phyloP scores from a whole-genome alignment of 1,140 invertebrate genomes.

The Nasonia giraulti region DNA sequence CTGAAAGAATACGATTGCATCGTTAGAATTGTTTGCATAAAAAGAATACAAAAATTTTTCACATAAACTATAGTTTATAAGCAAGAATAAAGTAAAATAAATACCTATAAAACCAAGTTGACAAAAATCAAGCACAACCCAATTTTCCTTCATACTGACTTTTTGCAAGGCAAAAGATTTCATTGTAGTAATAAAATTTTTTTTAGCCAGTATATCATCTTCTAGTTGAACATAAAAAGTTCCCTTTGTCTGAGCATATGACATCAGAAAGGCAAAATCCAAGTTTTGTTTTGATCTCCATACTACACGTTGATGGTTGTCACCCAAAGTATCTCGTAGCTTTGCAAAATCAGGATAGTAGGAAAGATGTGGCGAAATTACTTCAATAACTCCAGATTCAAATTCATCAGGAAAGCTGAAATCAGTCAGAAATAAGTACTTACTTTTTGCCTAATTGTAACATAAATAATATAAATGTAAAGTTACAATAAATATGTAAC shows the following conservation, averaged over 20 bases:
- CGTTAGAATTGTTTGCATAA: not conserved
- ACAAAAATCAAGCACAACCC: constrained; percentile 97
- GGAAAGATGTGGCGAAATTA: constrained; percentile 87
- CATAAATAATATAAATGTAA: constrained; percentile 2
- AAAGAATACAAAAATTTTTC: not conserved
- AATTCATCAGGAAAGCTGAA: constrained; percentile 85
- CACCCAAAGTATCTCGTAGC: constrained; percentile 87
- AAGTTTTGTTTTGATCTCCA: constrained; percentile 98
- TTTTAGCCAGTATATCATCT: constrained; percentile 95
- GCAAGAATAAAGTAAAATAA: constrained; percentile 47
- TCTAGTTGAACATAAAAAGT: constrained; percentile 93
- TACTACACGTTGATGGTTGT: constrained; percentile 89
- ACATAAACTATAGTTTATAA: constrained; percentile 8
- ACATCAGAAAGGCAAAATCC: constrained; percentile 97
- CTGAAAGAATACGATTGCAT: constrained; percentile 73
- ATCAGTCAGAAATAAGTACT: not conserved
- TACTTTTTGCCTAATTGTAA: too few relatives aligned
- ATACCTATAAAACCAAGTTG: constrained; percentile 93
- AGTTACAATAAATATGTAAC: not conserved
- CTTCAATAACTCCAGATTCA: constrained; percentile 89
- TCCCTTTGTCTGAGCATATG: constrained; percentile 89
- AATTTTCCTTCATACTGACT: constrained; percentile 84
- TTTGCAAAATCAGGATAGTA: constrained; percentile 93
- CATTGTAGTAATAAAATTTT: constrained; percentile 89
- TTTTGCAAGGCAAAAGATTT: constrained; percentile 91